Percentiles rank a stretch among this genome's conserved stretches.
These are phyloP conservation scores for Archips crataeganus DNA, from an alignment of 2,888 invertebrate species.

Conservation along the genomic window DNA sequence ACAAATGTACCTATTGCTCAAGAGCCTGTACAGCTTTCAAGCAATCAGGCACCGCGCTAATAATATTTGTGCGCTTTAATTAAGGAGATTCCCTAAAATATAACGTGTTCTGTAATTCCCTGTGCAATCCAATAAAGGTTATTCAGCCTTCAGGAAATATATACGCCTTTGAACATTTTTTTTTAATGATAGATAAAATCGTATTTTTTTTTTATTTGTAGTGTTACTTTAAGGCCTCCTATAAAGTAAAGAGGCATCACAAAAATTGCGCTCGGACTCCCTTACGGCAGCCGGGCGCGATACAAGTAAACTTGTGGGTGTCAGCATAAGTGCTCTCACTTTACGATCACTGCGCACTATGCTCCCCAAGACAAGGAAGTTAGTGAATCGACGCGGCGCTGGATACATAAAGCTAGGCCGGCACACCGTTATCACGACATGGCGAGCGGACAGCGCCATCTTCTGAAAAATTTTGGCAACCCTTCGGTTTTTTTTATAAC, in stretches of 20 bases:
- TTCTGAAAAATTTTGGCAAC: conserved; percentile 48
- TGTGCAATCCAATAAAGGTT: too few species aligned
- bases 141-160: too few species aligned
- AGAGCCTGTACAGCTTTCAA: too few species aligned
- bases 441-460: conserved; percentile 66
- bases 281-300: conserved; percentile 86
- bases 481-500: background rate
- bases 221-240: conserved; percentile 61
- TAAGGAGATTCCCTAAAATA: too few species aligned
- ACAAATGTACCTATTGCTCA: too few species aligned
- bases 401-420: conserved; percentile 34
- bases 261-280: conserved; percentile 92
- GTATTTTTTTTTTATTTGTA: too few species aligned
- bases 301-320: conserved; percentile 85
- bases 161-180: too few species aligned
- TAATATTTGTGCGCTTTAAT: too few species aligned
- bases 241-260: conserved; percentile 89
- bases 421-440: conserved; percentile 60
- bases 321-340: conserved; percentile 95
- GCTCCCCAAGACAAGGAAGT: conserved; percentile 95
- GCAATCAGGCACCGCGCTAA: too few species aligned
- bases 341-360: conserved; percentile 93
- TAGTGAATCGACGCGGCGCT: rapidly evolving
- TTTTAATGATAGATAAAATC: too few species aligned
- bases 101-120: too few species aligned